These are phyloP conservation scores for Branchellion lobata DNA, from an alignment of 2,888 invertebrate genomes.

Conservation along the genomic window DNA sequence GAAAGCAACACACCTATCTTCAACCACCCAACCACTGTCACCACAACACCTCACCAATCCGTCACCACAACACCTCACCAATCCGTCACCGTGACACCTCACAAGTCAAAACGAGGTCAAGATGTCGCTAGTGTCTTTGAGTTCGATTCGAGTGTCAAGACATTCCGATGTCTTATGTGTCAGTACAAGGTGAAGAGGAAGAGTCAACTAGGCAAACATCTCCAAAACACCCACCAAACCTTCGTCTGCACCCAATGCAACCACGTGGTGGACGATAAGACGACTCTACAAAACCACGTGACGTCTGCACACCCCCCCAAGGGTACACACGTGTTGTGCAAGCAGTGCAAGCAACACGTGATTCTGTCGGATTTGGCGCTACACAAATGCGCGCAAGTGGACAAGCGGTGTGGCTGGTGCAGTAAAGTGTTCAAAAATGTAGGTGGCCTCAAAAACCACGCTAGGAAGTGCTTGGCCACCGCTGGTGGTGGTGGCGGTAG, in stretches of 20 bases:
- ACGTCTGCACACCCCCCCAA: not conserved
- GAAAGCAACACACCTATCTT: too few species aligned
- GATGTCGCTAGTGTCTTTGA: not conserved
- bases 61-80: constrained; percentile 6
- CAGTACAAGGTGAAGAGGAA: constrained; percentile 57
- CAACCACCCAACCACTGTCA: too few species aligned
- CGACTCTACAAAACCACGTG: not conserved
- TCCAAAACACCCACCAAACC: constrained; percentile 56
- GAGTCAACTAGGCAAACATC: constrained; percentile 58
- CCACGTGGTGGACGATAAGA: not conserved
- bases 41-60: not conserved
- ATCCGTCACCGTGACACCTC: not conserved
- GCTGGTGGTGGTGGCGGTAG: not conserved
- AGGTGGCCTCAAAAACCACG: not conserved
- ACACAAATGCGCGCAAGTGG: not conserved
- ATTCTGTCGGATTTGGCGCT: not conserved
- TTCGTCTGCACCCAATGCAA: constrained; percentile 58
- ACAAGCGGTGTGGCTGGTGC: not conserved
- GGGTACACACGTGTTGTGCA: not conserved
- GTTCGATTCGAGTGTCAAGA: constrained; percentile 21
- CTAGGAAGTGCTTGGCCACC: not conserved
- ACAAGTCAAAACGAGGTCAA: not conserved
- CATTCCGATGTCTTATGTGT: constrained; percentile 54
- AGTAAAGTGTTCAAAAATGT: not conserved
- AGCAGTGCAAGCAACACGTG: constrained; percentile 1